Evolutionary conservation across 2,797 vertebrate genomes (phyloP), one percentile per base, ranked within the genome.

Genomic region (Ptychobarbus kaznakovi): DNA sequence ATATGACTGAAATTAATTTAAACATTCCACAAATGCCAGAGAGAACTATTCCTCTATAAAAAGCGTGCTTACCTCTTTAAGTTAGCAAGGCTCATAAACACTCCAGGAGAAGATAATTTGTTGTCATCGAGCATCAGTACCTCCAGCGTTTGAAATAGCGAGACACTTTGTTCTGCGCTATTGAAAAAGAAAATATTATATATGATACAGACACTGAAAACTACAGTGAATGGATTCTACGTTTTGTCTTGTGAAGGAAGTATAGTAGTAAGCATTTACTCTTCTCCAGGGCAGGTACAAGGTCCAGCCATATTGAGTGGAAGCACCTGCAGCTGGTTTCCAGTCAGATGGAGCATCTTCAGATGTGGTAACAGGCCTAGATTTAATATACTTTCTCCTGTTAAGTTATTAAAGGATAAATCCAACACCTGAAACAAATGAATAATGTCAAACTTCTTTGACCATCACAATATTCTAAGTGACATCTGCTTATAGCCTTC

Each of bases 111-210:
- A 44, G 95, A 92, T 32, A 99, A 92, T 58, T 82, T 91, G 89
- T 97, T 98, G 84, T 97, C 94, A 82, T 97, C 96, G 58, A 98
- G 92, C 89, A 93, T 94, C 86, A 98, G 90, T 13, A 96, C 93
- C 91, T 97, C 95, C 68, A 97, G 94, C n/a, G 90, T 89, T 3
- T 89, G 90, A 90, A 97, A 98, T 56, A 61, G 91, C 8, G 86
- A 3, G 15, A 72, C 80, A 72, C 81, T 84, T 49, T 86, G 11
- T 42, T 72, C 28, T 1, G 44, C 42, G 81, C 93, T 94, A 81
- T 89, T 88, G 7, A 32, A 85, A 77, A 46, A 20, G 3, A 46
- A 22, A 11, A 78, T 7, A 76, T 11, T 72, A 28, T 15, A 44
- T 35, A 79, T 28, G n/a, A 7, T 49, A 16, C 20, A 65, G 25